These are phyloP conservation scores for Nibea coibor DNA, from an alignment of 2,113 vertebrate species.

Conservation along the genomic window DNA sequence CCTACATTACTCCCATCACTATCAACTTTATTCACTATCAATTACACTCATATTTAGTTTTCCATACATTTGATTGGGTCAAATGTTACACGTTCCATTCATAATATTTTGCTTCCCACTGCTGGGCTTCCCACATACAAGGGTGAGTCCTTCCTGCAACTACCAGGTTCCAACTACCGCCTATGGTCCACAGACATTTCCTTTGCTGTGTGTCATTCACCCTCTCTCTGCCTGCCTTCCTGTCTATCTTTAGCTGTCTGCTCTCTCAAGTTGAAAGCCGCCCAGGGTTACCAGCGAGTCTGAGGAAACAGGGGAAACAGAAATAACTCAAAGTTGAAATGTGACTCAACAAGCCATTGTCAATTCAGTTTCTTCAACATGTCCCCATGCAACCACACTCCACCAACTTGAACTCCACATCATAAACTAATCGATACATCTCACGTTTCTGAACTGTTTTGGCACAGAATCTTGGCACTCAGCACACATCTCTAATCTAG, in stretches of 20 bases:
- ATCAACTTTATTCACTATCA: not conserved
- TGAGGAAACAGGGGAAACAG: not conserved
- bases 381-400: not conserved
- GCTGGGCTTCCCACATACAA: too few species aligned
- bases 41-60: slow-evolving; percentile 9
- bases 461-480: not conserved
- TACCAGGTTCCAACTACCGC: too few species aligned
- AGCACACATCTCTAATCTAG: not conserved
- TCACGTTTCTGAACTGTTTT: not conserved
- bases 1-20: not conserved
- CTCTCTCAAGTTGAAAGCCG: too few species aligned
- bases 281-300: too few species aligned
- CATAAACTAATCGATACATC: not conserved
- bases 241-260: too few species aligned
- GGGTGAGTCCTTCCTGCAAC: too few species aligned
- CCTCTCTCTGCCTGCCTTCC: too few species aligned
- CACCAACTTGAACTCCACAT: not conserved
- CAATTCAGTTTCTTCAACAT: not conserved
- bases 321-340: not conserved
- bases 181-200: too few species aligned
- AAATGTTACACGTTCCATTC: not conserved
- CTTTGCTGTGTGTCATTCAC: too few species aligned
- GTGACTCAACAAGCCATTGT: not conserved
- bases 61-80: not conserved
- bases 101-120: not conserved